A percentile compares a stretch with the other conserved stretches of the same genome.
phyloP scores from a whole-genome alignment of 2,888 invertebrate species.

The Apoderus coryli region DNA sequence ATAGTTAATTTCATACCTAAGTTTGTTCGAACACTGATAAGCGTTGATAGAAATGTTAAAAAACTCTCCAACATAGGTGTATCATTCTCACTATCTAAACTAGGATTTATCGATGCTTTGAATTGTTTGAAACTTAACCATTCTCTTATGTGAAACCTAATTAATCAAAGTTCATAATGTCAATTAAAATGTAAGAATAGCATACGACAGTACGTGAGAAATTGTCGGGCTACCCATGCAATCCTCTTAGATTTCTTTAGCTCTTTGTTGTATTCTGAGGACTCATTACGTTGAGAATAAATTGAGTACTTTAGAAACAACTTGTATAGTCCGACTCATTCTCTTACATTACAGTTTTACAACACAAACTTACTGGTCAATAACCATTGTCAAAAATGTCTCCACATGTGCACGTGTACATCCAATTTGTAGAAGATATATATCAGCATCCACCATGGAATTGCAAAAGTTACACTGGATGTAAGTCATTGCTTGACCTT shows the following conservation, averaged over 20 bases:
- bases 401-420: constrained; percentile 78
- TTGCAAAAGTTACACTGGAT: constrained; percentile 98
- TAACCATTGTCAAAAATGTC: constrained; percentile 69
- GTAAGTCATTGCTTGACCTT: constrained; percentile 98
- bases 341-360: too few species aligned
- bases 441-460: constrained; percentile 95
- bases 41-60: constrained; percentile 76
- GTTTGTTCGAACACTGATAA: constrained; percentile 79
- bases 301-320: too few species aligned
- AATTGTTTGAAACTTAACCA: constrained; percentile 69
- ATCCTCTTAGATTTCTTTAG: too few species aligned
- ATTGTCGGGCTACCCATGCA: too few species aligned
- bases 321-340: too few species aligned
- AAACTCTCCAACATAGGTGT: constrained; percentile 86
- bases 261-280: too few species aligned
- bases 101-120: constrained; percentile 42
- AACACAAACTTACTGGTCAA: constrained; percentile 78
- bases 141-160: constrained; percentile 72
- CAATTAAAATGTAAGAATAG: constrained; percentile 2
- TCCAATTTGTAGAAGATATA: constrained; percentile 88
- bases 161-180: constrained; percentile 10
- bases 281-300: too few species aligned
- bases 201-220: too few species aligned
- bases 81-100: constrained; percentile 66
- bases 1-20: constrained; percentile 41